Evolutionary conservation across 2,797 vertebrate genomes (phyloP).

Genomic region (Hirundo rustica): DNA sequence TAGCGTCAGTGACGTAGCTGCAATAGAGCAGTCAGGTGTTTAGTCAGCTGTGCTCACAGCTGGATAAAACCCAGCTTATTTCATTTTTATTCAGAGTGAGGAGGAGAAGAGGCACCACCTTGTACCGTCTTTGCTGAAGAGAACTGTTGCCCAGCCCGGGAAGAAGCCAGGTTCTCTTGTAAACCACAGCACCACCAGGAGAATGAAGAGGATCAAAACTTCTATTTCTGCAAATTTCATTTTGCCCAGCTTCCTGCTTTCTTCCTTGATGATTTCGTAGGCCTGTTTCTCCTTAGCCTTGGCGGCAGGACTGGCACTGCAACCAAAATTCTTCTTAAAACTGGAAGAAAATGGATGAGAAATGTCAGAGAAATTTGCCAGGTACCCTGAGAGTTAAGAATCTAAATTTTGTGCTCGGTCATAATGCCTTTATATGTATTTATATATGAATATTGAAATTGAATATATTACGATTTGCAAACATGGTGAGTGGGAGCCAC

Average conservation of each 20-base stretch:
- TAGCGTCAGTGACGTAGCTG: constrained; percentile 82
- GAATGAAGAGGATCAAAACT: constrained; percentile 79
- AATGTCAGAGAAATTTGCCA: neutral
- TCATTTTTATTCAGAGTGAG: neutral
- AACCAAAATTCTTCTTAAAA: constrained; percentile 86
- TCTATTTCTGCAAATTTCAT: constrained; percentile 85
- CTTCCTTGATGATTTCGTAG: constrained; percentile 78
- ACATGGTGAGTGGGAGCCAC: neutral
- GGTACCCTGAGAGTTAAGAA: neutral
- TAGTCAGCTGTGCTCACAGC: neutral
- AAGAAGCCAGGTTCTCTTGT: constrained; percentile 93
- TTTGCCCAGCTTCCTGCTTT: constrained; percentile 81
- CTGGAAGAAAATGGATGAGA: constrained; percentile 67
- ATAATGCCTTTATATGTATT: neutral
- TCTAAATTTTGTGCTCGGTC: neutral
- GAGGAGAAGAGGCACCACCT: constrained; percentile 64
- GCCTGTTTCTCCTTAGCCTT: constrained; percentile 73
- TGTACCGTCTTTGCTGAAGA: constrained; percentile 66
- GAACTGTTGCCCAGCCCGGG: constrained; percentile 85
- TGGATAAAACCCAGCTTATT: neutral
- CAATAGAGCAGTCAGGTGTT: neutral
- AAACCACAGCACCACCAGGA: constrained; percentile 91
- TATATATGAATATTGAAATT: neutral
- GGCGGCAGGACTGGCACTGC: constrained; percentile 18
- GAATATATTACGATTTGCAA: neutral